A percentile compares a stretch with the other conserved stretches of the same genome.
These are phyloP conservation scores for Diabrotica balteata DNA, from an alignment of 2,888 invertebrate genomes.

Conservation along the genomic window DNA sequence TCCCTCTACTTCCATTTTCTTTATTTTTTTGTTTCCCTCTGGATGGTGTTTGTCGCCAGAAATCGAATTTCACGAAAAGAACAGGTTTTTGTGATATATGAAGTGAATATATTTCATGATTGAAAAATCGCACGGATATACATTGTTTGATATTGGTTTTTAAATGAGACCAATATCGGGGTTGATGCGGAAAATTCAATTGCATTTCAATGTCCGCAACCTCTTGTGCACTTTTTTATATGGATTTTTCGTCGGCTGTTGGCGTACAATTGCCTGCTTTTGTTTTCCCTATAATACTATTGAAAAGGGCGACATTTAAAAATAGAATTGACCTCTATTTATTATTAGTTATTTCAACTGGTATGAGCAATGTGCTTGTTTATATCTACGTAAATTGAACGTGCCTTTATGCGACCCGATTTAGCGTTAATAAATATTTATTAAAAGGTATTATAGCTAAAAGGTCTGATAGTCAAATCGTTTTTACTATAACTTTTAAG, in stretches of 20 bases:
- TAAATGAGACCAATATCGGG: constrained; percentile 25
- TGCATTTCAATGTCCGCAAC: constrained; percentile 23
- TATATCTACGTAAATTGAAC: too few species aligned
- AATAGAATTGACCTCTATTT: too few species aligned
- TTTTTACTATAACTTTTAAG: too few species aligned
- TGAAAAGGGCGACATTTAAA: too few species aligned
- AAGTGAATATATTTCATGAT: constrained; percentile 33
- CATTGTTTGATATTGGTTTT: constrained; percentile 34
- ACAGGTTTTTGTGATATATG: constrained; percentile 32
- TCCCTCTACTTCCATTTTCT: constrained; percentile 24
- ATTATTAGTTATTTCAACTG: too few species aligned
- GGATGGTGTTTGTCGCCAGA: constrained; percentile 23
- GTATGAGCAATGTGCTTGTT: too few species aligned
- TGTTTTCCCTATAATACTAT: too few species aligned
- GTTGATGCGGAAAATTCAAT: constrained; percentile 24
- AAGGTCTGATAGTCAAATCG: too few species aligned
- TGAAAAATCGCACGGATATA: constrained; percentile 28
- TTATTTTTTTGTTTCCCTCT: constrained; percentile 20
- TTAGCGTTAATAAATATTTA: too few species aligned
- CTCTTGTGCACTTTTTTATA: neutral
- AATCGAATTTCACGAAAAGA: constrained; percentile 28
- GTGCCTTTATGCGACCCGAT: too few species aligned
- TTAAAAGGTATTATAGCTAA: too few species aligned
- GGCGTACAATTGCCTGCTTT: neutral
- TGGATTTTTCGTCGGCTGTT: neutral